Evolutionary conservation across 2,888 invertebrate genomes (phyloP).

Genomic region (Stegophylla sp.): DNA sequence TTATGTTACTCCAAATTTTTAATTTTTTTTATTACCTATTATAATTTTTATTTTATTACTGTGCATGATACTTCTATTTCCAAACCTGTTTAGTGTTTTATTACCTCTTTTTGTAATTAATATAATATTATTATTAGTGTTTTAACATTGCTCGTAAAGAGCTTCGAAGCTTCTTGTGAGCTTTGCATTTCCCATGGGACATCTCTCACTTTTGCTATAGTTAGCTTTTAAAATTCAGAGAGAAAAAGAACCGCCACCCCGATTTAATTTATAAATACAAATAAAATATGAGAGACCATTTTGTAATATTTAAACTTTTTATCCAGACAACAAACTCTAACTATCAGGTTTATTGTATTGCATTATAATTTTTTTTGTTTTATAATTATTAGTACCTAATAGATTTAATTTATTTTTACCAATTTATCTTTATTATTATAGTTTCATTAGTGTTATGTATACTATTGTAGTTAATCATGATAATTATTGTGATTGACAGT

Average conservation of each 20-base stretch:
- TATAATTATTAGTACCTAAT: slow-evolving; percentile 26
- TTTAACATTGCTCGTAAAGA: not conserved
- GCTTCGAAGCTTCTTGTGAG: slow-evolving; percentile 1
- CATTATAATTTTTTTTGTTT: slow-evolving; percentile 16
- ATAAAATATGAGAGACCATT: not conserved
- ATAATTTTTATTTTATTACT: slow-evolving; percentile 6
- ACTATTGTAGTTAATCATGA: not conserved
- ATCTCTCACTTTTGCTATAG: not conserved
- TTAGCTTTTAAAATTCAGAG: slow-evolving; percentile 16
- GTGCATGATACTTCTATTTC: slow-evolving; percentile 30
- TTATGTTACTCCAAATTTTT: not conserved
- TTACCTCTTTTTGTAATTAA: not conserved
- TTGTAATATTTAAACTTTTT: not conserved
- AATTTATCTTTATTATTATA: not conserved
- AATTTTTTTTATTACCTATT: not conserved
- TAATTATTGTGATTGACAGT: not conserved
- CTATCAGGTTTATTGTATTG: not conserved
- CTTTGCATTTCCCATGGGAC: slow-evolving; percentile 34
- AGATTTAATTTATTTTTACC: slow-evolving; percentile 9
- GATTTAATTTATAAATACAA: not conserved
- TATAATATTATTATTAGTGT: not conserved
- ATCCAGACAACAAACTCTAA: not conserved
- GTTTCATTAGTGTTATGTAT: not conserved
- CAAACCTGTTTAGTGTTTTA: not conserved
- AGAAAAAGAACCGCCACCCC: not conserved